Conservation (phyloP, 2,888 invertebrate genomes). For the Drosophila antonietae region DNA sequence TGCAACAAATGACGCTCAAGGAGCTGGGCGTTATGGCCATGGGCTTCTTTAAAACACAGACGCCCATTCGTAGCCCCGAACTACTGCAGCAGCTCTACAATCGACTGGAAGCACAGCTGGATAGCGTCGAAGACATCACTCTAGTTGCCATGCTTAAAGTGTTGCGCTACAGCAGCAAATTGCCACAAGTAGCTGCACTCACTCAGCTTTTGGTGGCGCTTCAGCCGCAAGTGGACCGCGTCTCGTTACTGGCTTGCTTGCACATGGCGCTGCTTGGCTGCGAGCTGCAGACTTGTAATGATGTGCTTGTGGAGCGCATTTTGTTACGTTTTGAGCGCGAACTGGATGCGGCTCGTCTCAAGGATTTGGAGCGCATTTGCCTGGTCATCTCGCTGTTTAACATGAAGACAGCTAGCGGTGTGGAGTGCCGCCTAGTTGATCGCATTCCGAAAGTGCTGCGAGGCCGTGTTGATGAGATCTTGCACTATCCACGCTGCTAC, state of each 20-base stretch:
- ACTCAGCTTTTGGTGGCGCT: slow-evolving; percentile 86
- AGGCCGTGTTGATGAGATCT: slow-evolving; percentile 86
- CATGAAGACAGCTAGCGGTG: slow-evolving; percentile 85
- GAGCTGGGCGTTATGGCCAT: slow-evolving; percentile 90
- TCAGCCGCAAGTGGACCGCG: slow-evolving; percentile 86
- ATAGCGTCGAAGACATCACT: slow-evolving; percentile 87
- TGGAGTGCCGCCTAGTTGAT: slow-evolving; percentile 85
- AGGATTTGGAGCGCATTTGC: slow-evolving; percentile 90
- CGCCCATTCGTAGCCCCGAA: slow-evolving; percentile 86
- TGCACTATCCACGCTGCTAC: slow-evolving; percentile 87
- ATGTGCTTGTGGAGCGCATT: slow-evolving; percentile 85
- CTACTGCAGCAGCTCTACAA: slow-evolving; percentile 86
- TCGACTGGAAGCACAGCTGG: slow-evolving; percentile 85
- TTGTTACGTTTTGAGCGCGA: slow-evolving; percentile 86
- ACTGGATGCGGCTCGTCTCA: slow-evolving; percentile 86
- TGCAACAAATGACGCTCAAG: slow-evolving; percentile 87
- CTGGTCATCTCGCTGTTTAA: slow-evolving; percentile 88
- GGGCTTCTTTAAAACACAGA: slow-evolving; percentile 92
- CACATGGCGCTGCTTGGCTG: slow-evolving; percentile 89
- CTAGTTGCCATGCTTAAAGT: slow-evolving; percentile 87
- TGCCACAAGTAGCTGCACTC: slow-evolving; percentile 85
- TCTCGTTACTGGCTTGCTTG: slow-evolving; percentile 87
- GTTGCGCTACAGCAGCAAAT: slow-evolving; percentile 87
- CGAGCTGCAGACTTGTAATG: slow-evolving; percentile 85
- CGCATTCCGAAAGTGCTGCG: slow-evolving; percentile 85